Conservation (phyloP, 2,113 vertebrate genomes). For the Equus przewalskii region DNA sequence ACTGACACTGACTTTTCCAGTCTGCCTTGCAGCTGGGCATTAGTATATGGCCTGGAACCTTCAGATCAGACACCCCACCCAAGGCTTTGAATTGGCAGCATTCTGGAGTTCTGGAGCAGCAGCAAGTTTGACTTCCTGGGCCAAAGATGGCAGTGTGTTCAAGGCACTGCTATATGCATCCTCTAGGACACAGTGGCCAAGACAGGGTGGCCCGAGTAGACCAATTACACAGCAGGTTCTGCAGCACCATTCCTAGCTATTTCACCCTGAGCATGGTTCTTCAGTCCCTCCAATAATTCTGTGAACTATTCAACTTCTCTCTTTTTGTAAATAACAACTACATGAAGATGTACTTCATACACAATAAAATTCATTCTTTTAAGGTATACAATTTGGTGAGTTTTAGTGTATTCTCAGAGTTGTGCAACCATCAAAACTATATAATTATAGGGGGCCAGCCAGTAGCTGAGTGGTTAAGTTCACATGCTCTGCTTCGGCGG, state of each 20-base stretch:
- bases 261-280: background rate
- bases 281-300: background rate
- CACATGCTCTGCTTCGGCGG: too few relatives aligned
- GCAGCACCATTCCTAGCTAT: background rate
- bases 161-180: rapidly evolving
- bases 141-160: background rate
- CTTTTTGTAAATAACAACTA: background rate
- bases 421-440: background rate
- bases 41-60: background rate
- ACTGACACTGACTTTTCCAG: background rate
- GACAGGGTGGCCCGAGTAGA: background rate
- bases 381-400: background rate
- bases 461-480: too few relatives aligned
- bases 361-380: background rate
- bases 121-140: background rate
- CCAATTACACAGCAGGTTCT: background rate
- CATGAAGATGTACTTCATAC: background rate
- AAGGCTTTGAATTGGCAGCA: background rate
- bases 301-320: background rate
- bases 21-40: background rate
- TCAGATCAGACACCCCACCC: background rate
- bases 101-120: background rate
- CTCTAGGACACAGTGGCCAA: background rate
- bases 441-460: too few relatives aligned
- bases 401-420: background rate